Evolutionary conservation across 2,113 vertebrate genomes (phyloP).

Genomic region (Romanogobio albipinnatus): DNA sequence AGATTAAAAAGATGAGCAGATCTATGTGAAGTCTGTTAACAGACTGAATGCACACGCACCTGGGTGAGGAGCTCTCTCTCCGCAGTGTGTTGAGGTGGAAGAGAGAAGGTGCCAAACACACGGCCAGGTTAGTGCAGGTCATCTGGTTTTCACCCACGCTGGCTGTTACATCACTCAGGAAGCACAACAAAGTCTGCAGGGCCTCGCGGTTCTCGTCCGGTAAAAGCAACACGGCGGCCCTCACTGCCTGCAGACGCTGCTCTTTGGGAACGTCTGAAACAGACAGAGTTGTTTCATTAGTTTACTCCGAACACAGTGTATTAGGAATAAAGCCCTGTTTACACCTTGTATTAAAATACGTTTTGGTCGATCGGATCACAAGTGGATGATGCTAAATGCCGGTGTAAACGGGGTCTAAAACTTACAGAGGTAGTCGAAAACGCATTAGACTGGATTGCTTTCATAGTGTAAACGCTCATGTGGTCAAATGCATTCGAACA

Average conservation of each 20-base stretch:
- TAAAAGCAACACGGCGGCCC: slow-evolving; percentile 89
- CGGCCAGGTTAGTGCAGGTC: slow-evolving; percentile 95
- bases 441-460: no score
- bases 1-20: slow-evolving; percentile 4
- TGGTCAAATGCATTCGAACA: no score
- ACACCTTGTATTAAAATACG: no score
- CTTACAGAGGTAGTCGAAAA: no score
- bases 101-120: slow-evolving; percentile 94
- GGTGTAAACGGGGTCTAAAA: no score
- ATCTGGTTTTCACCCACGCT: slow-evolving; percentile 94
- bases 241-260: slow-evolving; percentile 88
- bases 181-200: slow-evolving; percentile 88
- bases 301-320: not conserved
- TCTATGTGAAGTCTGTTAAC: slow-evolving; percentile 13
- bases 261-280: slow-evolving; percentile 90
- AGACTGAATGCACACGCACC: slow-evolving; percentile 69
- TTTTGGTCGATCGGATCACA: not conserved
- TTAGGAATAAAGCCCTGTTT: not conserved
- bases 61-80: slow-evolving; percentile 89
- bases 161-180: slow-evolving; percentile 88
- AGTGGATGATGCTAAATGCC: no score
- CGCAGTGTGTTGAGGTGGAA: slow-evolving; percentile 94
- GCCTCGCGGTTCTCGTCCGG: slow-evolving; percentile 91
- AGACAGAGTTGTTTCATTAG: not conserved
- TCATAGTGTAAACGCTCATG: no score